phyloP scores from a whole-genome alignment of 2,888 invertebrate species.

The Ceratothoa steindachneri region DNA sequence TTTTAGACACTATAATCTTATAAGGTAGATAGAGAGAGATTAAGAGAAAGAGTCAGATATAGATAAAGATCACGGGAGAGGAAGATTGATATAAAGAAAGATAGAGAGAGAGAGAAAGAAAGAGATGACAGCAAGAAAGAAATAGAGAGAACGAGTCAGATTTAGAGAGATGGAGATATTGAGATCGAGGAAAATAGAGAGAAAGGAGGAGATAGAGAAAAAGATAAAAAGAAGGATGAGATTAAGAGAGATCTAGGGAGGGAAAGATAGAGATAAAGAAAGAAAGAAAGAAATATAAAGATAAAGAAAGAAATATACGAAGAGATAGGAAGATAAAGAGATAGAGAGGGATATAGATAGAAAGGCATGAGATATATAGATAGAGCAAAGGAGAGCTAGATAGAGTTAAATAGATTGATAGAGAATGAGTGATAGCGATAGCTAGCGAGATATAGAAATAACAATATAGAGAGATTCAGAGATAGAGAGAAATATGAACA shows the following conservation, averaged over 20 bases:
- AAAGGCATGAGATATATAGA: no score
- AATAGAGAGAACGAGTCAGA: not conserved
- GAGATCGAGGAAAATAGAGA: conserved; percentile 1
- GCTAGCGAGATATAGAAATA: conserved; percentile 22
- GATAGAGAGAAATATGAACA: no score
- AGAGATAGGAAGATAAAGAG: no score
- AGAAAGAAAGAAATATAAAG: no score
- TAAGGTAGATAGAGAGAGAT: not conserved
- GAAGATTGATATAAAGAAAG: no score
- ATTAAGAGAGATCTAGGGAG: no score
- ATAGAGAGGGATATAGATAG: no score
- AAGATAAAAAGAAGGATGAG: no score
- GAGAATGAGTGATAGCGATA: conserved; percentile 23
- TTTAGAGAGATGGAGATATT: conserved; percentile 9
- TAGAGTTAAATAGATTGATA: conserved; percentile 17
- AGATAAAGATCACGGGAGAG: conserved; percentile 4
- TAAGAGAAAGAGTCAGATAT: not conserved
- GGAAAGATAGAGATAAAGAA: no score
- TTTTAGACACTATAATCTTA: no score
- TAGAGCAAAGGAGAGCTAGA: conserved; percentile 16
- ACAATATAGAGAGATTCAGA: conserved; percentile 12
- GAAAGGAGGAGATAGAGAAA: not conserved
- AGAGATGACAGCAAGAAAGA: conserved; percentile 1
- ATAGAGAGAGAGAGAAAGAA: no score
- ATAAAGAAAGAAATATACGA: no score